Evolutionary conservation across 2,888 invertebrate genomes (phyloP), one percentile per base, ranked within the genome.

Genomic region (Plutella xylostella): DNA sequence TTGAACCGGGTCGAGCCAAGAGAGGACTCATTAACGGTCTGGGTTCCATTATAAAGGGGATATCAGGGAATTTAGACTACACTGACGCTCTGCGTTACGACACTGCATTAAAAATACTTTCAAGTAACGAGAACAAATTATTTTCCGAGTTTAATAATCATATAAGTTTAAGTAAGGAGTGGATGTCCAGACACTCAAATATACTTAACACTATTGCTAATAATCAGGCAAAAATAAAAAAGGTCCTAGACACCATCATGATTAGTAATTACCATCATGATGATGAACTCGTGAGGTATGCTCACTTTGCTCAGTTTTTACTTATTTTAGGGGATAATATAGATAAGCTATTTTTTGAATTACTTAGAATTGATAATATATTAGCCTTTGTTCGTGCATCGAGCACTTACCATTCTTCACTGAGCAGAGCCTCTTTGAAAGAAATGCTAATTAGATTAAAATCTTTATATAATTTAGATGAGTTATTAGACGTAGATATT

Each of bases 381-480:
- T 30, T 54, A 44, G 47, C 47, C 34, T 52, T 53, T 43, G 51
- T 51, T 12, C 48, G 53, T 39, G 45, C 50, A 38, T 50, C 48
- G 18, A 48, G 50, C 42, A 51, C 50, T 0, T 46, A 45, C 15
- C 46, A 51, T 45, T 53, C n/a, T n/a, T n/a, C n/a, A n/a, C n/a
- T n/a, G n/a, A n/a, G n/a, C n/a, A n/a, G n/a, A n/a, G n/a, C n/a
- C 49, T 12, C 37, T 11, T 18, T 37, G 17, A 37, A 37, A 11
- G 6, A 37, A 7, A 37, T 37, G 37, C 17, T 37, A 7, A 37
- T 17, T 37, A 37, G 14, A 18, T 18, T 37, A 11, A 7, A 18
- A 9, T 17, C 19, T 17, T 9, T 37, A 11, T 37, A 37, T 7
- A 5, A 6, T 18, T 17, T 17, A 7, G 9, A 11, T n/a, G n/a